A percentile compares a stretch with the other conserved stretches of the same genome.
Evolutionary conservation across 2,888 invertebrate species (phyloP).

Genomic region (Apotomis turbidana): DNA sequence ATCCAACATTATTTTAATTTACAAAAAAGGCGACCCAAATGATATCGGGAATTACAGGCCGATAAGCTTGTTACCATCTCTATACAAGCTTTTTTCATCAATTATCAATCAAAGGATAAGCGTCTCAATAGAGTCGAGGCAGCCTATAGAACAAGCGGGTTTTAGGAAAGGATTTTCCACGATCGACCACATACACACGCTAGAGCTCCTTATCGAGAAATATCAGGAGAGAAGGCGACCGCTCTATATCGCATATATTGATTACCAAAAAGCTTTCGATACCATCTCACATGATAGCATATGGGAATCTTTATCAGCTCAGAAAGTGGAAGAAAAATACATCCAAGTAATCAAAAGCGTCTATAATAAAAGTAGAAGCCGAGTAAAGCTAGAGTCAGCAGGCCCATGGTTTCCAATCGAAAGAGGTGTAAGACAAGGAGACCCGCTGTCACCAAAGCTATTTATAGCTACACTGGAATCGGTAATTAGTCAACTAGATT

Average conservation of each 20-base stretch:
- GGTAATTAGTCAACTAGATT: constrained; percentile 45
- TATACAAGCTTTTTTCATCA: constrained; percentile 37
- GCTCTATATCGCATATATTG: constrained; percentile 25
- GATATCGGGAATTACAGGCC: too few relatives aligned
- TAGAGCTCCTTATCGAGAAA: constrained; percentile 33
- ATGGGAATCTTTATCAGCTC: constrained; percentile 11
- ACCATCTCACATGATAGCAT: constrained; percentile 16
- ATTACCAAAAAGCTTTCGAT: constrained; percentile 35
- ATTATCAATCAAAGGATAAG: constrained; percentile 29
- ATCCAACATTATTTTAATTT: constrained; percentile 30
- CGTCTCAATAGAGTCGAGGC: constrained; percentile 8
- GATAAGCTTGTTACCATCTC: constrained; percentile 1
- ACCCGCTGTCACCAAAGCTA: constrained; percentile 37
- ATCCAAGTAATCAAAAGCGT: constrained; percentile 13
- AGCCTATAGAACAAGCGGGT: constrained; percentile 40
- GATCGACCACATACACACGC: constrained; percentile 31
- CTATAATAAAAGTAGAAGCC: constrained; percentile 2
- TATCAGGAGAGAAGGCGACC: constrained; percentile 30
- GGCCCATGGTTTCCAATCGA: constrained; percentile 25
- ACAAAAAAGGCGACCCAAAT: constrained; percentile 39
- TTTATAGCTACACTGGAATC: constrained; percentile 39
- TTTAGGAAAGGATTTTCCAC: constrained; percentile 31
- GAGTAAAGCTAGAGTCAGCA: constrained; percentile 17
- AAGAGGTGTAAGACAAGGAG: constrained; percentile 40
- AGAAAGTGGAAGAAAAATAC: constrained; percentile 10